These are phyloP conservation scores for Reticulitermes lucifugus DNA, from an alignment of 2,888 invertebrate genomes.

Conservation along the genomic window DNA sequence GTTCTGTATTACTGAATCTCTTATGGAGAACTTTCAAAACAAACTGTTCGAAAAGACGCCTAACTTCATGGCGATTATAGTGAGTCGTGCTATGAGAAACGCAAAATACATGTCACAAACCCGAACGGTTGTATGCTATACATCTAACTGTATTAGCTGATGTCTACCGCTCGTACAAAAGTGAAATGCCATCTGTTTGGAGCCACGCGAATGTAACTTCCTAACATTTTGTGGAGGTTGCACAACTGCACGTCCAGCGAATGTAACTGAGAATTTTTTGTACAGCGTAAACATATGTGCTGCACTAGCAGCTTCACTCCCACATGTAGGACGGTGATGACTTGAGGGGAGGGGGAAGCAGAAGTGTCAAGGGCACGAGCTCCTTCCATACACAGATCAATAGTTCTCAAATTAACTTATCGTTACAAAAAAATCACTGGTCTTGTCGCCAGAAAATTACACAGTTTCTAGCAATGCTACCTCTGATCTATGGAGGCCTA, in stretches of 20 bases:
- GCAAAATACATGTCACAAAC: too few species aligned
- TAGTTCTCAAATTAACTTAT: background rate
- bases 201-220: background rate
- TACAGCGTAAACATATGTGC: background rate
- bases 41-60: too few species aligned
- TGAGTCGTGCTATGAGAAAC: too few species aligned
- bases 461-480: background rate
- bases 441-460: background rate
- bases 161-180: too few species aligned
- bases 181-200: too few species aligned
- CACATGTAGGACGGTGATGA: background rate
- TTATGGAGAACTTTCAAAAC: too few species aligned
- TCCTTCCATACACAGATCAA: background rate
- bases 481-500: too few species aligned
- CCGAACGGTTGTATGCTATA: too few species aligned
- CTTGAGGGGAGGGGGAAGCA: background rate
- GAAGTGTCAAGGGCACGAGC: conserved; percentile 27
- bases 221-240: background rate
- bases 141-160: too few species aligned
- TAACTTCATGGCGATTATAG: too few species aligned
- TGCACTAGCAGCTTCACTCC: background rate
- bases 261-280: background rate
- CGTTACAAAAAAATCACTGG: background rate
- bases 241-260: background rate
- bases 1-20: too few species aligned